Evolutionary conservation across 1,140 invertebrate genomes (phyloP), one percentile per base, ranked within the genome.

Genomic region (Odontomachus brunneus): DNA sequence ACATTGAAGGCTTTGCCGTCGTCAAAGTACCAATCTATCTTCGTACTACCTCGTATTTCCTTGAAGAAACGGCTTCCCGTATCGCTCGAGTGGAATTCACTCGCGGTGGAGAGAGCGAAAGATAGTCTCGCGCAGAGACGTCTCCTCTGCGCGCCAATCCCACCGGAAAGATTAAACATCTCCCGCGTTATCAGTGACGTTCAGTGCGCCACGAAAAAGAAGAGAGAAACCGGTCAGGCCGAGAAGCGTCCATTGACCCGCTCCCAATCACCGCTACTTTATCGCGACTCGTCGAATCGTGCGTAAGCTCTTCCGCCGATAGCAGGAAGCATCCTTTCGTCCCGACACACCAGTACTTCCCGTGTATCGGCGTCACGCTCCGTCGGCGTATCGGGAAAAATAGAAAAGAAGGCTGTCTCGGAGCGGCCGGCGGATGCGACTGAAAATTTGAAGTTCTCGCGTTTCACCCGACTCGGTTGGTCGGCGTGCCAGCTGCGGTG

Each of bases 211-310:
- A 14, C 24, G 53, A 44, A 59, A 44, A 59, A 49, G 71, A 74
- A 67, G 51, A 24, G 12, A 57, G 53, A 53, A 26, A 29, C 49
- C 24, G 22, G 33, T 73, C 26, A 73, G 65, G 44, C 22, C 67
- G 48, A 38, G 29, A 7, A 81, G 63, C 38, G 55, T 75, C n/a
- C 51, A 74, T 69, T 69, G 85, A 87, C 57, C 80, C 80, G 65
- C 63, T 86, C 67, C 44, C 65, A 71, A 87, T 86, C 85, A 84
- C 51, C 49, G 22, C 51, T 24, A 57, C 65, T 71, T 86, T 84
- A 86, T 84, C 74, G 84, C 82, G 65, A 60, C 63, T 71, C 57
- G 84, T 49, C 65, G 75, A 71, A 48, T 80, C 51, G 75, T 80
- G 75, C 75, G 84, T 81, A 74, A 74, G 69, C 76, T 82, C 48